Conservation (phyloP, 2,113 vertebrate genomes). For the Phylloscopus trochiloides region DNA sequence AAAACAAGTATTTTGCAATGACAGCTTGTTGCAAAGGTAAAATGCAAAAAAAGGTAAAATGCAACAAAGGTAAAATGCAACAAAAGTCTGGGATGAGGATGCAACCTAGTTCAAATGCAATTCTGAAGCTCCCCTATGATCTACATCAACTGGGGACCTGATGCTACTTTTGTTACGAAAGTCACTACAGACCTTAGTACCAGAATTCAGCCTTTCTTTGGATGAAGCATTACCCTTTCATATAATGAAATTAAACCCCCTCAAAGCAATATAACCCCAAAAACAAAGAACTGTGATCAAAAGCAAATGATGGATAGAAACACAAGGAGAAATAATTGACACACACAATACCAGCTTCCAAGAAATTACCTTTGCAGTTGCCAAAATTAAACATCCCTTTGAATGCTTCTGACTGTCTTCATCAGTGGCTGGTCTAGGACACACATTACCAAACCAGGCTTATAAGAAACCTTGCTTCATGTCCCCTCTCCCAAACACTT, state of each 20-base stretch:
- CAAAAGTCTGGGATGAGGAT: not conserved
- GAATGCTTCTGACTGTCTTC: not conserved
- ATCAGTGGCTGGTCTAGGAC: not conserved
- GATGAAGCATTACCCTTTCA: not conserved
- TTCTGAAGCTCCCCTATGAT: not conserved
- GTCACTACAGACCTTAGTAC: not conserved
- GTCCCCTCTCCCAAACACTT: not conserved
- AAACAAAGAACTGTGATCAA: not conserved
- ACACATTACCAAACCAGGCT: not conserved
- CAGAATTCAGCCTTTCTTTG: not conserved
- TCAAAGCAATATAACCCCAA: not conserved
- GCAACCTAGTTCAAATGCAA: not conserved
- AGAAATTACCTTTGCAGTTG: not conserved
- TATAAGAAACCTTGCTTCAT: not conserved
- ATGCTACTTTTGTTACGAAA: not conserved
- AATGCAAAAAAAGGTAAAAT: not conserved
- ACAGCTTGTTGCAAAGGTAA: not conserved
- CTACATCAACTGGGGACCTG: not conserved
- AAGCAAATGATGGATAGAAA: not conserved
- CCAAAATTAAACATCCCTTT: not conserved
- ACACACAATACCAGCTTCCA: not conserved
- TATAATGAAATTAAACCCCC: not conserved
- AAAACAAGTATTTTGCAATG: not conserved
- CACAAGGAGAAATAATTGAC: not conserved
- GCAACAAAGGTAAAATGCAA: not conserved